A percentile compares a stretch with the other conserved stretches of the same genome.
Conservation (phyloP, 1,140 invertebrate species). For the Holcopasites calliopsidis region DNA sequence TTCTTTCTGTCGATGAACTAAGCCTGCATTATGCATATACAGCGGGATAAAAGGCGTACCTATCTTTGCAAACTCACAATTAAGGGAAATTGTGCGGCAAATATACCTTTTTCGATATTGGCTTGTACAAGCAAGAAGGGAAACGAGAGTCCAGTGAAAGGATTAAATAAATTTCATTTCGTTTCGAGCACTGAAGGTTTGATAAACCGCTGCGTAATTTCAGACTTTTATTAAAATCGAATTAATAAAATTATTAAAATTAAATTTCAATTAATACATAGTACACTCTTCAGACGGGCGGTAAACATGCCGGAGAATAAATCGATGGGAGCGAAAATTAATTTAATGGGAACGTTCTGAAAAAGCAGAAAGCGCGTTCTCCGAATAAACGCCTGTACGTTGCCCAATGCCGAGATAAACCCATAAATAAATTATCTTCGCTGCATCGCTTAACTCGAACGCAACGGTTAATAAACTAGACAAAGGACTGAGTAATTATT, state of each 20-base stretch:
- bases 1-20: neutral
- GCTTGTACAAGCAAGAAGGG: neutral
- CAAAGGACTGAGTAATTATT: neutral
- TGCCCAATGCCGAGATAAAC: neutral
- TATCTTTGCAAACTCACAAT: too few species aligned
- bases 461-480: neutral
- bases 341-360: neutral
- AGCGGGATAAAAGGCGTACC: too few species aligned
- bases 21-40: too few species aligned
- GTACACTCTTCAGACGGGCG: neutral
- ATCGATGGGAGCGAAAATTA: neutral
- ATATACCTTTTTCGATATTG: slow-evolving; percentile 3
- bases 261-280: neutral
- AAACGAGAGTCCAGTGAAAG: neutral
- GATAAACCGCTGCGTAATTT: too few species aligned
- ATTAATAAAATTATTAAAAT: neutral
- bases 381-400: neutral
- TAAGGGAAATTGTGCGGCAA: too few species aligned
- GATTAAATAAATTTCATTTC: neutral
- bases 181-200: too few species aligned
- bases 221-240: too few species aligned
- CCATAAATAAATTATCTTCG: neutral
- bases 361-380: neutral
- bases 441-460: neutral
- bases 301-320: neutral